Evolutionary conservation across 2,888 invertebrate species (phyloP).

Genomic region (Xylocampa areola): DNA sequence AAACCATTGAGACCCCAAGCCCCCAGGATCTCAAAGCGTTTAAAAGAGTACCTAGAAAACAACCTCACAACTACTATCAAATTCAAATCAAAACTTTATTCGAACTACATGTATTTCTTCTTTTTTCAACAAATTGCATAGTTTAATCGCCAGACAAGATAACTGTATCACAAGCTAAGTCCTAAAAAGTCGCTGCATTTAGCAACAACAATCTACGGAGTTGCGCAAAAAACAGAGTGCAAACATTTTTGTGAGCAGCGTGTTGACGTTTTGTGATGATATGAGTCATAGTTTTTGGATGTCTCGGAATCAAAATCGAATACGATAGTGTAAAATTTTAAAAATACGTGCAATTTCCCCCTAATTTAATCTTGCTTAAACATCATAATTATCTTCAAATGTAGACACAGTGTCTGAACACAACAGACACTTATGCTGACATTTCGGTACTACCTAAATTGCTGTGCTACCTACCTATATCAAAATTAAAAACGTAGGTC

Average conservation of each 20-base stretch:
- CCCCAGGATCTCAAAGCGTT: too few species aligned
- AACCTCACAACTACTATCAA: too few species aligned
- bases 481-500: too few species aligned
- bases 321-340: too few species aligned
- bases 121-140: constrained; percentile 2
- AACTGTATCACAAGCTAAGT: constrained; percentile 26
- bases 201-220: constrained; percentile 37
- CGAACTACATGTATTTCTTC: neutral
- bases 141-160: constrained; percentile 31
- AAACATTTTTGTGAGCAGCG: constrained; percentile 28
- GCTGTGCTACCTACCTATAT: too few species aligned
- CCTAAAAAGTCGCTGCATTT: constrained; percentile 37
- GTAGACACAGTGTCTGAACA: neutral
- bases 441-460: too few species aligned
- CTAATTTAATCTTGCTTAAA: constrained; percentile 24
- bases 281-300: constrained; percentile 27
- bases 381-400: too few species aligned
- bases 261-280: constrained; percentile 21
- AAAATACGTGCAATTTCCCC: constrained; percentile 18
- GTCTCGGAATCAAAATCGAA: too few species aligned
- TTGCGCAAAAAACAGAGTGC: constrained; percentile 33
- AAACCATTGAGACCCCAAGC: too few species aligned
- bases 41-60: too few species aligned
- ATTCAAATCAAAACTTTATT: neutral
- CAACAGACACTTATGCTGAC: neutral